phyloP scores from a whole-genome alignment of 2,113 vertebrate genomes.

The Crotalus horridus region DNA sequence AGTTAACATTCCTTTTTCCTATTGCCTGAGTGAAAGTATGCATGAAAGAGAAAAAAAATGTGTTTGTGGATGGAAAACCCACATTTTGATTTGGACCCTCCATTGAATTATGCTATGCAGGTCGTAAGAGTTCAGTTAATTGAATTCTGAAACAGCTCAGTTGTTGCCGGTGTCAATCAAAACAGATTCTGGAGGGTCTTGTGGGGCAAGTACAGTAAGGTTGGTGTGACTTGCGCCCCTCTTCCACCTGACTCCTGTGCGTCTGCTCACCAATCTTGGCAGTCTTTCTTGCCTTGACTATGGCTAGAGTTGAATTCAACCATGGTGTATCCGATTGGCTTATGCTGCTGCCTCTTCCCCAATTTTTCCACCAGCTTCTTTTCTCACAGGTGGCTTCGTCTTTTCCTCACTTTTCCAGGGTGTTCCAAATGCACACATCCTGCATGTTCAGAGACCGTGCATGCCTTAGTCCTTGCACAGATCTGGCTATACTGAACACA shows the following conservation, averaged over 20 bases:
- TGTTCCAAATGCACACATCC: neutral
- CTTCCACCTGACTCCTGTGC: neutral
- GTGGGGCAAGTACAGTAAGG: neutral
- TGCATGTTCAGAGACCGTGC: neutral
- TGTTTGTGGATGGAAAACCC: neutral
- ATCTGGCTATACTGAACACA: neutral
- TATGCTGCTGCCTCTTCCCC: neutral
- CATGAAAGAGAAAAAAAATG: neutral
- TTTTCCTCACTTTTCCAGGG: neutral
- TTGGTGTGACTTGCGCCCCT: neutral
- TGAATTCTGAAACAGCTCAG: neutral
- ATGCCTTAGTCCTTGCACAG: neutral
- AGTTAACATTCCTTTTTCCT: neutral
- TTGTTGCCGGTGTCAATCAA: neutral
- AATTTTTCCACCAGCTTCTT: neutral
- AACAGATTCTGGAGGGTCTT: neutral
- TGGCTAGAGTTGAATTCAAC: neutral
- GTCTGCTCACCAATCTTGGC: neutral
- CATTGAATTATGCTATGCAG: neutral
- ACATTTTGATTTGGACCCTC: neutral
- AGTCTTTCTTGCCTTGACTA: neutral
- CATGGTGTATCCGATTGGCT: neutral
- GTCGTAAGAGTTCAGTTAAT: neutral
- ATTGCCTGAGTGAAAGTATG: neutral
- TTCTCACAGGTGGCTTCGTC: neutral